These are phyloP conservation scores for Phoebastria nigripes DNA, from an alignment of 2,797 vertebrate species.

Conservation along the genomic window DNA sequence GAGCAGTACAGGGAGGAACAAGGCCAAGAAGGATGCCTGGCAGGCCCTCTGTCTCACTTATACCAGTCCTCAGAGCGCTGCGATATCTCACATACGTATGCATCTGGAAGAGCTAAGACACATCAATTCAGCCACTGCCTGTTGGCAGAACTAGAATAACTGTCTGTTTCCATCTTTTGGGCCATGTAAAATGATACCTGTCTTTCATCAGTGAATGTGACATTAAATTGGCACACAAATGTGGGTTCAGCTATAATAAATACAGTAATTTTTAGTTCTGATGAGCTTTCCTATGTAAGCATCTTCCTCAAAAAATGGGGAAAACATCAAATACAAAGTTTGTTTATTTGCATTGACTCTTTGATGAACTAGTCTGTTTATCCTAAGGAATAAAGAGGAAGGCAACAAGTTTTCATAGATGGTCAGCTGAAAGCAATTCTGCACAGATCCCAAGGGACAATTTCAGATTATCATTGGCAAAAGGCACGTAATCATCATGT, in stretches of 20 bases:
- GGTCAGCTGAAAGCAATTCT: neutral
- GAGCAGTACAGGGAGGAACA: neutral
- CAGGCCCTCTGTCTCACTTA: neutral
- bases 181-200: neutral
- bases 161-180: neutral
- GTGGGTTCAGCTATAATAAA: neutral
- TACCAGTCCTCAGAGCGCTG: neutral
- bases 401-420: neutral
- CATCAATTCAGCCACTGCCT: neutral
- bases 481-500: neutral
- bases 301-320: neutral
- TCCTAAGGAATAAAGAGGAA: neutral
- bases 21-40: neutral
- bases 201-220: neutral
- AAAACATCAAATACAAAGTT: neutral
- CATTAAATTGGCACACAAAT: neutral
- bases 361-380: neutral
- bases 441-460: neutral
- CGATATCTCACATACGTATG: accelerated
- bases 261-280: neutral
- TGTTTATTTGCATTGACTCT: neutral
- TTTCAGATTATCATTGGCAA: neutral
- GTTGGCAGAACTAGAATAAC: neutral
- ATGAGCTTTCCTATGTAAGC: neutral
- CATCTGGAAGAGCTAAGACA: neutral